A percentile compares a stretch with the other conserved stretches of the same genome.
These are phyloP conservation scores for Tenthredo scrophulariae DNA, from an alignment of 2,888 invertebrate genomes.

Conservation along the genomic window DNA sequence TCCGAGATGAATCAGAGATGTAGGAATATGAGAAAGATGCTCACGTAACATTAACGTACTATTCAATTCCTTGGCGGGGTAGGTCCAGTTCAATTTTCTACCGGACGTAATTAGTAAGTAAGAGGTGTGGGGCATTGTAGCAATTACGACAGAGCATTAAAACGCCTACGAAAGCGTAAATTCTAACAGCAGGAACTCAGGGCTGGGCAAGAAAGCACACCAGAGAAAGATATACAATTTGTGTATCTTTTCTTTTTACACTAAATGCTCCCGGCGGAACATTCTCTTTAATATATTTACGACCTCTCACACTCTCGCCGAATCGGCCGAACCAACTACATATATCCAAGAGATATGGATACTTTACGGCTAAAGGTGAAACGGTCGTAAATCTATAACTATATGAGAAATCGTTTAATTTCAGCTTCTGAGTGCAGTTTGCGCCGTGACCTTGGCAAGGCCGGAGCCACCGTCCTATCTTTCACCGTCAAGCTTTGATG, in stretches of 20 bases:
- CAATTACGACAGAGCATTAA: slow-evolving; percentile 40
- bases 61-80: neutral
- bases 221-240: slow-evolving; percentile 35
- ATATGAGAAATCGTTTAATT: slow-evolving; percentile 37
- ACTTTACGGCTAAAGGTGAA: neutral
- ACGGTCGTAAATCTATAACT: neutral
- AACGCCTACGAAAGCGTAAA: slow-evolving; percentile 45
- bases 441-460: slow-evolving; percentile 74
- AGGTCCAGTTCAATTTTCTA: slow-evolving; percentile 34
- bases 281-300: slow-evolving; percentile 3
- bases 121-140: slow-evolving; percentile 16
- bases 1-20: neutral
- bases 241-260: neutral
- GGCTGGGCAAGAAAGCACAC: slow-evolving; percentile 19
- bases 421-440: slow-evolving; percentile 45
- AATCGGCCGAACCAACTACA: neutral
- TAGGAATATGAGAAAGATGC: neutral
- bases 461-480: slow-evolving; percentile 83
- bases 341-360: neutral
- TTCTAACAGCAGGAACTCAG: neutral
- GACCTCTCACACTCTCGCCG: neutral
- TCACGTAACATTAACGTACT: slow-evolving; percentile 36
- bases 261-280: slow-evolving; percentile 32
- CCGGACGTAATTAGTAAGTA: slow-evolving; percentile 45
- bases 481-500: slow-evolving; percentile 67